phyloP scores from a whole-genome alignment of 2,888 invertebrate genomes.

The Ophion obscuratus region DNA sequence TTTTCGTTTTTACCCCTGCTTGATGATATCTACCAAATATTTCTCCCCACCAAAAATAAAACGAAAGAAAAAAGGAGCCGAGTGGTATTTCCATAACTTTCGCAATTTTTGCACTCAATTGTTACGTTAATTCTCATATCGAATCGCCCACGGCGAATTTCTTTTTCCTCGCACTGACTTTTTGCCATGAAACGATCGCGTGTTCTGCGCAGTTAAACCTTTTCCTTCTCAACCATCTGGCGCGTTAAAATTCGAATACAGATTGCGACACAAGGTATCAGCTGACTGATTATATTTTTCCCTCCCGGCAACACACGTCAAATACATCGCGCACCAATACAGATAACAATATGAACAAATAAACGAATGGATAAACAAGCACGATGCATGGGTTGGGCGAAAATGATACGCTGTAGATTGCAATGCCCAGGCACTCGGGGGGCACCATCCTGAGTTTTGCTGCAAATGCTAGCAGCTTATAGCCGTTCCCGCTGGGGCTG shows the following conservation, averaged over 20 bases:
- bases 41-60: background rate
- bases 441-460: constrained; percentile 43
- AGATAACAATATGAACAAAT: background rate
- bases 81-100: background rate
- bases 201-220: constrained; percentile 8
- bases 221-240: constrained; percentile 43
- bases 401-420: constrained; percentile 72
- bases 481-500: constrained; percentile 19
- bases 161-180: background rate
- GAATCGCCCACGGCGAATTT: constrained; percentile 1
- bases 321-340: background rate
- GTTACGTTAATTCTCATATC: background rate
- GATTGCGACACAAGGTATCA: constrained; percentile 27
- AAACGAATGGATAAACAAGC: background rate
- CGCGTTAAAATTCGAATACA: constrained; percentile 20
- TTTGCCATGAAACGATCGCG: constrained; percentile 6
- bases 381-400: constrained; percentile 2
- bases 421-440: constrained; percentile 75
- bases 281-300: constrained; percentile 19
- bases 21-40: background rate
- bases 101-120: background rate
- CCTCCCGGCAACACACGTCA: background rate
- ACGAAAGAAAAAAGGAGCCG: background rate
- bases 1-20: constrained; percentile 3
- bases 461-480: constrained; percentile 17